Percentiles rank a stretch among this genome's conserved stretches.
These are phyloP conservation scores for Saturnia pavonia DNA, from an alignment of 2,888 invertebrate species.

Conservation along the genomic window DNA sequence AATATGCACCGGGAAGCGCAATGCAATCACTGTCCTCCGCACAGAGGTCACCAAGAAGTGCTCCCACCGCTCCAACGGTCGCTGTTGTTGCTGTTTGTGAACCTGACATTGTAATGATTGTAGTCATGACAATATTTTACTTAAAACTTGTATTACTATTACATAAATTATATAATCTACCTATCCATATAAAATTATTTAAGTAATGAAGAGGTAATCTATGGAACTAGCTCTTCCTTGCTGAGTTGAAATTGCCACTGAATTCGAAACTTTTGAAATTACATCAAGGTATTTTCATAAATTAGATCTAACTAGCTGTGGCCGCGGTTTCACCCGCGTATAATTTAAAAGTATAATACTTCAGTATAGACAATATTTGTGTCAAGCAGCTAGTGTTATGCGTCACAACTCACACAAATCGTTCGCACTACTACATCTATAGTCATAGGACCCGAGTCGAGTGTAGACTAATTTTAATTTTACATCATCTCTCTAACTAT, in stretches of 20 bases:
- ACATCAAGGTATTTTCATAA: too few relatives aligned
- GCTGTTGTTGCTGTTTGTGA: constrained; percentile 74
- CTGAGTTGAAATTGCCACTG: not conserved
- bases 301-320: too few relatives aligned
- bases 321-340: too few relatives aligned
- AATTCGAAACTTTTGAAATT: too few relatives aligned
- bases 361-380: too few relatives aligned
- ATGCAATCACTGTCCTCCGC: constrained; percentile 81
- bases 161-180: not conserved
- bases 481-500: too few relatives aligned
- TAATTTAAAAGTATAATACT: too few relatives aligned
- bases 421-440: too few relatives aligned
- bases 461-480: too few relatives aligned
- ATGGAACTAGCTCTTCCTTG: not conserved
- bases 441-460: too few relatives aligned
- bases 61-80: constrained; percentile 76
- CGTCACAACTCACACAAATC: too few relatives aligned
- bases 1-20: constrained; percentile 86
- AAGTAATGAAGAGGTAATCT: not conserved
- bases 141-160: not conserved
- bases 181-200: not conserved
- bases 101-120: constrained; percentile 40
- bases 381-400: too few relatives aligned
- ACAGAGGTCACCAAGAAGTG: constrained; percentile 90
- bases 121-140: not conserved